Evolutionary conservation across 2,888 invertebrate species (phyloP).

Genomic region (Noctua pronuba): DNA sequence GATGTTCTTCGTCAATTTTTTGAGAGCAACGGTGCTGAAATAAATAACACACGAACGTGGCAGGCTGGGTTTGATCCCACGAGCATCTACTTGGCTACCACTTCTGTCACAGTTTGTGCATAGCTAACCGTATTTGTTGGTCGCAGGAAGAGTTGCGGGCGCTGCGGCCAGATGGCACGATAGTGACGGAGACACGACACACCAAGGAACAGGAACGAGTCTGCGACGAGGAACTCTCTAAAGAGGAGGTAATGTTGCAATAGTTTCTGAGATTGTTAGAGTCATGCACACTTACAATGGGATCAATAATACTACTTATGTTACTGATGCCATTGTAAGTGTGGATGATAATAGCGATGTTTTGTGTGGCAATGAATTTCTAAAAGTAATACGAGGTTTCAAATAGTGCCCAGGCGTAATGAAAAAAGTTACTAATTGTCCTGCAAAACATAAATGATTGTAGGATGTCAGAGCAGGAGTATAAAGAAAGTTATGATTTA

Average conservation of each 20-base stretch:
- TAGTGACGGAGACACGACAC: conserved; percentile 95
- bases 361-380: background rate
- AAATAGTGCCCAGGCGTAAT: background rate
- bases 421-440: background rate
- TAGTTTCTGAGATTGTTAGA: background rate
- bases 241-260: conserved; percentile 87
- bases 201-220: conserved; percentile 96
- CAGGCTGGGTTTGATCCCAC: background rate
- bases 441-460: background rate
- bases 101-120: background rate
- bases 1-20: background rate
- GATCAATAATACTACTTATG: no score
- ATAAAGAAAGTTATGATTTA: background rate
- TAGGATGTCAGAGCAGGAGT: background rate
- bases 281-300: no score
- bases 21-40: background rate
- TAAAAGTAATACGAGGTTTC: background rate
- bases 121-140: conserved; percentile 48
- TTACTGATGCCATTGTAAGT: background rate
- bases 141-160: conserved; percentile 93
- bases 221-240: conserved; percentile 94
- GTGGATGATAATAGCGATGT: background rate
- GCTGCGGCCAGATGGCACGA: conserved; percentile 94
- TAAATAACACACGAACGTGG: background rate
- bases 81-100: background rate